Percentiles rank a stretch among this genome's conserved stretches.
phyloP scores from a whole-genome alignment of 2,888 invertebrate genomes.

The Arctia plantaginis region DNA sequence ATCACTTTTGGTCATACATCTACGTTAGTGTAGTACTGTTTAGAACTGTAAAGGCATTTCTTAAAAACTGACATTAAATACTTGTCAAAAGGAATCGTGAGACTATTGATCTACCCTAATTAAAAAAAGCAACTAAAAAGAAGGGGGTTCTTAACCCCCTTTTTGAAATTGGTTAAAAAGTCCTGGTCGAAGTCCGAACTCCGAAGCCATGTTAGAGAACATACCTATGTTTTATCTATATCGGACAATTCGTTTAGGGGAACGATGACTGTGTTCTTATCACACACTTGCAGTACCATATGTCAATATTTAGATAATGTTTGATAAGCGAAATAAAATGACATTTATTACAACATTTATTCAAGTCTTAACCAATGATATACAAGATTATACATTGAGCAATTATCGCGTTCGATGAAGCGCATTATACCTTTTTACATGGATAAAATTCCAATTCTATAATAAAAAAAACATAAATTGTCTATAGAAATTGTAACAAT shows the following conservation, averaged over 20 bases:
- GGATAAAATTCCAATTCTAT: not conserved
- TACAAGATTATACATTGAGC: slow-evolving; percentile 3
- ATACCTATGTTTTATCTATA: no score
- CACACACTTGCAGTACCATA: slow-evolving; percentile 4
- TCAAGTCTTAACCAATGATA: not conserved
- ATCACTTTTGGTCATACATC: no score
- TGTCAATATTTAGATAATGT: not conserved
- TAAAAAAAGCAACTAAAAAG: no score
- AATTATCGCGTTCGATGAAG: not conserved
- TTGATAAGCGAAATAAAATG: slow-evolving; percentile 9
- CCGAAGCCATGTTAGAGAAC: no score
- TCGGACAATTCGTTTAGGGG: not conserved
- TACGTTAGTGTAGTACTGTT: no score
- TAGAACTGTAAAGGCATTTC: no score
- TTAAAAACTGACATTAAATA: no score
- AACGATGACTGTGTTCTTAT: slow-evolving; percentile 6
- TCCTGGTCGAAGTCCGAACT: no score
- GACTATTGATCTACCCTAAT: no score
- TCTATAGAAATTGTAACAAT: slow-evolving; percentile 5
- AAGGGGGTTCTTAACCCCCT: no score
- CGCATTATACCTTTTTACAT: not conserved
- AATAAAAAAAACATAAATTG: not conserved
- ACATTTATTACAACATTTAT: slow-evolving; percentile 13
- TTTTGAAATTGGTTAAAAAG: no score
- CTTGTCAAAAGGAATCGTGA: no score